These are phyloP conservation scores for Gymnopithys bicolor DNA, from an alignment of 2,797 vertebrate species.

Conservation along the genomic window DNA sequence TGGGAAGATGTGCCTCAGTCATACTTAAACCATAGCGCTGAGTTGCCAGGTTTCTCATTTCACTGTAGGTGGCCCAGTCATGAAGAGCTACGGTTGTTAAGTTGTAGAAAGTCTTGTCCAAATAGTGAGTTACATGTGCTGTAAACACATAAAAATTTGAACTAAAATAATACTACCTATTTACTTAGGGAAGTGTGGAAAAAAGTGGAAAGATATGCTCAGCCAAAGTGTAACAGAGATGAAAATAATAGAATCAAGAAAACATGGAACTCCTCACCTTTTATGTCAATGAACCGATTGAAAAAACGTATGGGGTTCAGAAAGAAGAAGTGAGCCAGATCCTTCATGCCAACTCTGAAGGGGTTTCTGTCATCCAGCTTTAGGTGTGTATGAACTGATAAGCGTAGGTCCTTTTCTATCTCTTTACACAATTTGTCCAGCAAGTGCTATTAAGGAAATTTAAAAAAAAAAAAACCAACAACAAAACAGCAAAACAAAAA, in stretches of 20 bases:
- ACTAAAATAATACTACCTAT: background rate
- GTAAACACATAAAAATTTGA: slow-evolving; percentile 41
- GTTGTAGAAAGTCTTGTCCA: slow-evolving; percentile 99
- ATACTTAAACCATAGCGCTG: slow-evolving; percentile 94
- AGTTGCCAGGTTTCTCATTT: slow-evolving; percentile 97
- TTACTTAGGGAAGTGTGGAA: background rate
- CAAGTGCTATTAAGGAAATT: slow-evolving; percentile 82
- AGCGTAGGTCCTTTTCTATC: slow-evolving; percentile 96
- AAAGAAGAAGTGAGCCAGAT: slow-evolving; percentile 95
- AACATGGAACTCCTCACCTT: slow-evolving; percentile 80
- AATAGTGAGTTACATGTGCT: slow-evolving; percentile 96
- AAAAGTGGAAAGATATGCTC: background rate
- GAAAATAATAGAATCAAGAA: background rate
- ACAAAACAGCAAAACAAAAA: background rate
- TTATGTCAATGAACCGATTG: slow-evolving; percentile 96
- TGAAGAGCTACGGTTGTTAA: slow-evolving; percentile 97
- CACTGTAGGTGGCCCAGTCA: slow-evolving; percentile 99
- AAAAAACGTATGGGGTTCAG: slow-evolving; percentile 97
- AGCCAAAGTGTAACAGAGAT: background rate
- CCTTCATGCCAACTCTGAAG: slow-evolving; percentile 97
- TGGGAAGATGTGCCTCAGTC: slow-evolving; percentile 97
- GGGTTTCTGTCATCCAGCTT: slow-evolving; percentile 98
- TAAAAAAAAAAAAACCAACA: background rate
- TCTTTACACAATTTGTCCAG: slow-evolving; percentile 97
- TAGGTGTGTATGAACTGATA: slow-evolving; percentile 96